A percentile compares a stretch with the other conserved stretches of the same genome.
phyloP scores from a whole-genome alignment of 2,888 invertebrate species.

The Standfussiana lucernea region DNA sequence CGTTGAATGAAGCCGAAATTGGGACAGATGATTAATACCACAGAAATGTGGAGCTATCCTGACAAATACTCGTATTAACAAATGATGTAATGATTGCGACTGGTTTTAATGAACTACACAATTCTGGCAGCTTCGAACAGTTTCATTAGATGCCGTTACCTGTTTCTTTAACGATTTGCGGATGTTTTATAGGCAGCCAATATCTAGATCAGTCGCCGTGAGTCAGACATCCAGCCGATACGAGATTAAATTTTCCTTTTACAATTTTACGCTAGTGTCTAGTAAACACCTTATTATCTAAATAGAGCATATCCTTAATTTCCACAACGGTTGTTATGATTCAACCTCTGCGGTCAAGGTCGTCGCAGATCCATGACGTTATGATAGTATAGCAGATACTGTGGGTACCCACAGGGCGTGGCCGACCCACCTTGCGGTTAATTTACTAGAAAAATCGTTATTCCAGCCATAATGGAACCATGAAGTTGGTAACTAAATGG shows the following conservation, averaged over 20 bases:
- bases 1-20: conserved; percentile 45
- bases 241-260: conserved; percentile 16
- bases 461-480: conserved; percentile 63
- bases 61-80: conserved; percentile 10
- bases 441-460: conserved; percentile 72
- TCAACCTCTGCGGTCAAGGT: conserved; percentile 75
- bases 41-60: conserved; percentile 17
- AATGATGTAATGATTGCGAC: conserved; percentile 3
- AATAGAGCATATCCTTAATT: conserved; percentile 62
- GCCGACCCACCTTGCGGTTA: conserved; percentile 77
- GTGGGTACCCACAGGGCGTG: conserved; percentile 74
- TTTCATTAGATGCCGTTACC: conserved; percentile 36
- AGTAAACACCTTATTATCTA: conserved; percentile 39
- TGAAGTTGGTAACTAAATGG: conserved; percentile 54
- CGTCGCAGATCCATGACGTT: conserved; percentile 73
- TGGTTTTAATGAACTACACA: conserved; percentile 8
- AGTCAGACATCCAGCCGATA: conserved; percentile 11
- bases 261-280: conserved; percentile 33
- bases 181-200: conserved; percentile 25
- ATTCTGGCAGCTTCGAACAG: conserved; percentile 34
- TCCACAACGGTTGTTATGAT: conserved; percentile 70
- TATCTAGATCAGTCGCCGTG: conserved; percentile 28
- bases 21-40: conserved; percentile 16
- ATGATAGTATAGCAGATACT: conserved; percentile 66
- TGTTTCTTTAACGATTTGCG: conserved; percentile 37